Base-by-base conservation (phyloP, 2,113 vertebrate genomes). In the Hemiprocne comata region DNA sequence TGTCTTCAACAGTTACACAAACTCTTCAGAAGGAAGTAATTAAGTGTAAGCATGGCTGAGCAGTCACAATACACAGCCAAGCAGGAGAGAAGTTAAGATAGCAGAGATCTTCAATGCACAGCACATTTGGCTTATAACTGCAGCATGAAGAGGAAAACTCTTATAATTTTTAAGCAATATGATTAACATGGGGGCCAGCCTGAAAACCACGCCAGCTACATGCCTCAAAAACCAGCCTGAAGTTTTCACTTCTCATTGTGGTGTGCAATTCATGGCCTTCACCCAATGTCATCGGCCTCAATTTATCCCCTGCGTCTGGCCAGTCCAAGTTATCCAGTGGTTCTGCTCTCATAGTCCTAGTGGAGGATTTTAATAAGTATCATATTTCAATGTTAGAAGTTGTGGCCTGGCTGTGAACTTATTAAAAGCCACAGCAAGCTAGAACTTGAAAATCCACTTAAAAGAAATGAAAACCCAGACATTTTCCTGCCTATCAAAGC, bases 251-350 rank as follows among this genome's bases (percentile, higher is more conserved):
- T 21, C 34, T 51, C 10, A 1, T 25, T 5, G 23, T 1, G 5
- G 5, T 36, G 11, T 2, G 15, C 8, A 2, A 10, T 1, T 2
- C 38, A 2, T 3, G 33, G 20, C 10, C 33, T n/a, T 40, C 57
- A 28, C 36, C 65, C 66, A 8, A 1, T 1, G 6, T 6, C 55
- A 14, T 11, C 2, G 2, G 34, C 40, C 26, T 53, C 57, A 23
- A 2, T 26, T 50, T 8, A n/a, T 20, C 54, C 73, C 33, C 79
- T 23, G 14, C 0, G 0, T 4, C 71, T 11, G 17, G 11, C 48
- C 21, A 67, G 24, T 7, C 21, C 13, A 50, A 23, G 26, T 15
- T 11, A 11, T 1, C 57, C 62, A 2, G 33, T 9, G 17, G 44
- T 17, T 89, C 60, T 62, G 44, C 61, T 76, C 80, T 40, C 31